Evolutionary conservation across 2,113 vertebrate genomes (phyloP).

Genomic region (Tachysurus vachellii): DNA sequence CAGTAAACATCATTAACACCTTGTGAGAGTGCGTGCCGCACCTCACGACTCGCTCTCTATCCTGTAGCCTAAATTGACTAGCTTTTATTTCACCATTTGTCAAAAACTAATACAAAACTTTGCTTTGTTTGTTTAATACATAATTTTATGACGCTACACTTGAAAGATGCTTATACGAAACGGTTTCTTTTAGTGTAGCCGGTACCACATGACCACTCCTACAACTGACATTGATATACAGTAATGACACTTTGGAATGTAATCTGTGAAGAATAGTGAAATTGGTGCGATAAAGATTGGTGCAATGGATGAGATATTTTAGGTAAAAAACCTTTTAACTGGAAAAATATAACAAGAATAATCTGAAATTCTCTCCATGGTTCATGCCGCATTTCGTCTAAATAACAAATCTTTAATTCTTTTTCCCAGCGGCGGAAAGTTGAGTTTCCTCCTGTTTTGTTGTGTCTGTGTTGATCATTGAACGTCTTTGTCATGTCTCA

Average conservation of each 20-base stretch:
- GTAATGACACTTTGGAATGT: background rate
- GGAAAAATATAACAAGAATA: too few relatives aligned
- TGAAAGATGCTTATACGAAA: background rate
- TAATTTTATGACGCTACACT: background rate
- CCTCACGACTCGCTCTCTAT: background rate
- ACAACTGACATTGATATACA: background rate
- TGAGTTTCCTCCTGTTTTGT: too few relatives aligned
- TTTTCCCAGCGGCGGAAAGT: too few relatives aligned
- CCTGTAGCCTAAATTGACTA: background rate
- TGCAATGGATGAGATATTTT: too few relatives aligned
- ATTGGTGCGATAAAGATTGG: too few relatives aligned
- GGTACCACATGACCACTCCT: background rate
- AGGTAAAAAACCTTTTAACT: too few relatives aligned
- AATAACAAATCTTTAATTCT: too few relatives aligned
- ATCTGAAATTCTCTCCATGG: too few relatives aligned
- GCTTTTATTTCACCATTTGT: constrained; percentile 6
- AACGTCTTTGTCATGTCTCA: too few relatives aligned
- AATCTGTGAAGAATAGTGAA: background rate
- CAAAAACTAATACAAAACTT: constrained; percentile 12
- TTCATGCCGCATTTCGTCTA: too few relatives aligned
- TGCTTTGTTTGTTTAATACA: background rate
- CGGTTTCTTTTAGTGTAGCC: background rate
- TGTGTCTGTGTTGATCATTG: too few relatives aligned
- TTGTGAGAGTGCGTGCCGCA: background rate
- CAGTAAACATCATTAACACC: background rate